A percentile compares a stretch with the other conserved stretches of the same genome.
phyloP scores from a whole-genome alignment of 2,888 invertebrate species.

The Reticulitermes lucifugus region DNA sequence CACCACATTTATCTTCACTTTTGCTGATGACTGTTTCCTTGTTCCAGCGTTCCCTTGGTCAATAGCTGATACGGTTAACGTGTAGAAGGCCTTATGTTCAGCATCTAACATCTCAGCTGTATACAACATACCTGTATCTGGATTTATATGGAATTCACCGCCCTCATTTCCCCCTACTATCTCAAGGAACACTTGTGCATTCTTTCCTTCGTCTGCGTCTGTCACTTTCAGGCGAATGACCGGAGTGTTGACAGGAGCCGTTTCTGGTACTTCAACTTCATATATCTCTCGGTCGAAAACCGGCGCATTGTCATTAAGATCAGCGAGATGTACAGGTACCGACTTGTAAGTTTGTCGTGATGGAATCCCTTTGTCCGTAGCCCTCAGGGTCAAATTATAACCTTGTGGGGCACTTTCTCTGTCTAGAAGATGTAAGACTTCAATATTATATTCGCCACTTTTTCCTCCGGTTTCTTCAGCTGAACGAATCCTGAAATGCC shows the following conservation, averaged over 20 bases:
- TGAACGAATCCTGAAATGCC: constrained; percentile 84
- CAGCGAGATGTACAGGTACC: constrained; percentile 83
- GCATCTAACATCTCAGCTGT: constrained; percentile 86
- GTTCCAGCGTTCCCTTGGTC: constrained; percentile 88
- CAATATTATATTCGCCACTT: constrained; percentile 81
- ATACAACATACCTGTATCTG: constrained; percentile 89
- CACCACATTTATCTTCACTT: constrained; percentile 87
- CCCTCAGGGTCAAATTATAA: constrained; percentile 89
- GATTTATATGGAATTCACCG: constrained; percentile 87
- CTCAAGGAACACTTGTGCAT: constrained; percentile 86
- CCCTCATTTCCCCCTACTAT: constrained; percentile 96
- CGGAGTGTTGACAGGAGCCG: constrained; percentile 89
- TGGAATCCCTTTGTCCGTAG: constrained; percentile 85
- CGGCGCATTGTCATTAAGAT: constrained; percentile 87
- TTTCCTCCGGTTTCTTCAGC: constrained; percentile 63
- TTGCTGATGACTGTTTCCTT: constrained; percentile 88
- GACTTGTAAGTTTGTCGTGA: constrained; percentile 82
- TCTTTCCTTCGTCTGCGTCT: constrained; percentile 85
- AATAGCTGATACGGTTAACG: constrained; percentile 88
- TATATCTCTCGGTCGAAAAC: constrained; percentile 89
- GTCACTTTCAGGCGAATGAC: constrained; percentile 88
- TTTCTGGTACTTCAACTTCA: constrained; percentile 88
- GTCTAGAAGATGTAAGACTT: constrained; percentile 81
- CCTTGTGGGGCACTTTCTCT: constrained; percentile 83
- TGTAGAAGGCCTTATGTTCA: constrained; percentile 85